A percentile compares a stretch with the other conserved stretches of the same genome.
Conservation (phyloP, 2,888 invertebrate genomes). For the Tetrapedia diversipes region DNA sequence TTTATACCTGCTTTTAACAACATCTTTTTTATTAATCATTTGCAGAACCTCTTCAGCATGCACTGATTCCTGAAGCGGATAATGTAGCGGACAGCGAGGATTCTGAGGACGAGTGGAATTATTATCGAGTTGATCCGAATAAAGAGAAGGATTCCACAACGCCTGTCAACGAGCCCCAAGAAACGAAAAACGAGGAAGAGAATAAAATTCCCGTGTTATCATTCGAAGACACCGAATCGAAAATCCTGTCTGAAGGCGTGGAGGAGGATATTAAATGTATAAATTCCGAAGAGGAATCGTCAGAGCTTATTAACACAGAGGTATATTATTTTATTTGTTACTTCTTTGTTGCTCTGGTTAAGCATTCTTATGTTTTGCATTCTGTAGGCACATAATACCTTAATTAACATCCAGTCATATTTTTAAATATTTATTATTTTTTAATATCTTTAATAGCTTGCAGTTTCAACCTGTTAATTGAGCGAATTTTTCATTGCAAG, state of each 20-base stretch:
- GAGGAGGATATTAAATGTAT: constrained; percentile 55
- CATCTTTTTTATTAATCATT: constrained; percentile 36
- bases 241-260: constrained; percentile 40
- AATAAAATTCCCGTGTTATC: constrained; percentile 11
- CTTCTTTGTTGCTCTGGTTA: too few species aligned
- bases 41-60: constrained; percentile 78
- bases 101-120: constrained; percentile 95
- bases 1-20: too few species aligned
- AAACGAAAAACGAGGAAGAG: constrained; percentile 40
- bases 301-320: constrained; percentile 73
- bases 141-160: constrained; percentile 84
- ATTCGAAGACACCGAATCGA: constrained; percentile 21
- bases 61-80: constrained; percentile 84
- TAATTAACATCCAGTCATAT: too few species aligned
- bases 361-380: too few species aligned
- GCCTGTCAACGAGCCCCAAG: constrained; percentile 49
- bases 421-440: too few species aligned
- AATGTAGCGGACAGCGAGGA: constrained; percentile 91
- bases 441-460: too few species aligned
- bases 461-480: too few species aligned
- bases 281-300: constrained; percentile 43
- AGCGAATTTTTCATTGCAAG: too few species aligned
- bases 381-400: too few species aligned
- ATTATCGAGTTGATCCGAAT: constrained; percentile 88
- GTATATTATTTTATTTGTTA: constrained; percentile 57